Conservation (phyloP, 1,140 invertebrate species). For the Drosophila sucinea region DNA sequence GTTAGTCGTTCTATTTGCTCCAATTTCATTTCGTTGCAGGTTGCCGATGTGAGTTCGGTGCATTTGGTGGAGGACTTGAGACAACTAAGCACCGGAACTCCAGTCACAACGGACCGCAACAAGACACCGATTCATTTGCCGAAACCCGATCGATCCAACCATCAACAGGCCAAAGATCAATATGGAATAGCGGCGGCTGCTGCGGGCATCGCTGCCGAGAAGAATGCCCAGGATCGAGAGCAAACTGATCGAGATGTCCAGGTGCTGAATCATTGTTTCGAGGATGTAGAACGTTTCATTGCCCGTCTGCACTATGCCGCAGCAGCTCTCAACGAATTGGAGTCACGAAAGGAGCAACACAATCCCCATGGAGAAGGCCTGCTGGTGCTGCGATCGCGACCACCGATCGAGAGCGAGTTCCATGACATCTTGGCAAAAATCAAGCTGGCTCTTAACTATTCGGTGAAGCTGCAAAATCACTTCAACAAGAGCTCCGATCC, state of each 20-base stretch:
- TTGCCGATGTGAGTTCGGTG: conserved; percentile 84
- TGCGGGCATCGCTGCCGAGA: conserved; percentile 67
- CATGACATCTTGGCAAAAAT: conserved; percentile 73
- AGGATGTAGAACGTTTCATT: conserved; percentile 77
- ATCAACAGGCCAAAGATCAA: conserved; percentile 73
- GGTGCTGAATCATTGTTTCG: conserved; percentile 78
- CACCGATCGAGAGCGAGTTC: conserved; percentile 75
- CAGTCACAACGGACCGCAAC: conserved; percentile 69
- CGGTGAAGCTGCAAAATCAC: conserved; percentile 68
- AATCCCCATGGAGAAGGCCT: conserved; percentile 76
- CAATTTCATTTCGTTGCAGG: conserved; percentile 32
- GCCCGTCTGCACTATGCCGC: conserved; percentile 75
- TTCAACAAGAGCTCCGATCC: conserved; percentile 63
- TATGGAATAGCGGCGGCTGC: conserved; percentile 74
- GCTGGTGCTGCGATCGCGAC: conserved; percentile 66
- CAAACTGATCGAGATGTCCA: conserved; percentile 71
- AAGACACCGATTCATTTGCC: conserved; percentile 68
- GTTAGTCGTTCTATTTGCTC: not conserved
- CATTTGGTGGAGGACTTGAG: conserved; percentile 85
- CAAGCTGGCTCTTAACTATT: conserved; percentile 68
- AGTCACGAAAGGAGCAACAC: conserved; percentile 68
- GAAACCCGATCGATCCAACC: conserved; percentile 56
- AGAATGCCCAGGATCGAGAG: conserved; percentile 68
- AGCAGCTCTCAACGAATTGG: conserved; percentile 68
- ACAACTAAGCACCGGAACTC: conserved; percentile 78